phyloP scores from a whole-genome alignment of 2,888 invertebrate species.

The Patella caerulea region DNA sequence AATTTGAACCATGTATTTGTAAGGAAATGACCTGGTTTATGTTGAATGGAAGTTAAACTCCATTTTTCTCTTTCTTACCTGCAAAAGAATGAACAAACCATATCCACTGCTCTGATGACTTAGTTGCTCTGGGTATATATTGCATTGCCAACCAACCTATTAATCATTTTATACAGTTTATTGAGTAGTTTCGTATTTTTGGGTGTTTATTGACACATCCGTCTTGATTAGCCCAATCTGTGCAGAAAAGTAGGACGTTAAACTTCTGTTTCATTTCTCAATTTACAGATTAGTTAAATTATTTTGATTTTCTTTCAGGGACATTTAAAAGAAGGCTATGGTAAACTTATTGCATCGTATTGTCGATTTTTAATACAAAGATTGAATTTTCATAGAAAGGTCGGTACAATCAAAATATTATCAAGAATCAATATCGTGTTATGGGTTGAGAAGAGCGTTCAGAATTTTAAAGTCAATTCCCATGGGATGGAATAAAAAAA shows the following conservation, averaged over 20 bases:
- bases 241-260: neutral
- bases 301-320: conserved; percentile 72
- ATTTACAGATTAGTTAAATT: neutral
- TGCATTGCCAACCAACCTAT: neutral
- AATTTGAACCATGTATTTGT: too few relatives aligned
- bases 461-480: too few relatives aligned
- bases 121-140: neutral
- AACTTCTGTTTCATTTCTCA: neutral
- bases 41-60: too few relatives aligned
- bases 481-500: too few relatives aligned
- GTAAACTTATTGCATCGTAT: conserved; percentile 90
- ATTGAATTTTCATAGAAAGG: conserved; percentile 91
- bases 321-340: conserved; percentile 95
- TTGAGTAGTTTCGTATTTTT: too few relatives aligned
- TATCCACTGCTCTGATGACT: neutral
- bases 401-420: conserved; percentile 42
- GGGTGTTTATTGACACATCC: too few relatives aligned
- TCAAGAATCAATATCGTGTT: too few relatives aligned
- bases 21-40: too few relatives aligned
- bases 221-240: neutral
- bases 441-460: too few relatives aligned
- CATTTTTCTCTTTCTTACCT: too few relatives aligned
- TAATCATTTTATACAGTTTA: too few relatives aligned
- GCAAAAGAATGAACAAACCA: too few relatives aligned
- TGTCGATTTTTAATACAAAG: conserved; percentile 89